These are phyloP conservation scores for Lucilia sericata DNA, from an alignment of 1,140 invertebrate species.

Conservation along the genomic window DNA sequence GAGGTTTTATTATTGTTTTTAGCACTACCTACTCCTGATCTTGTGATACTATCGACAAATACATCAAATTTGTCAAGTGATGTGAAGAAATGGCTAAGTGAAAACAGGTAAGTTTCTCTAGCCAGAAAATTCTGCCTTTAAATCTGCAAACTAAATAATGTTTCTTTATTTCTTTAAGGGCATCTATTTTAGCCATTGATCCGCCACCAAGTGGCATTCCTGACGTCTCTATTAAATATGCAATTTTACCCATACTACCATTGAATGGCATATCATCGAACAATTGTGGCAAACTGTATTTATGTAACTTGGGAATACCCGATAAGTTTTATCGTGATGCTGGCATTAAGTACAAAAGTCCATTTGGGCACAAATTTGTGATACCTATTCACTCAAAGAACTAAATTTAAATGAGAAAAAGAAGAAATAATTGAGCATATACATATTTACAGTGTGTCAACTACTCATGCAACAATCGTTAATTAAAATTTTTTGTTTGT, in stretches of 20 bases:
- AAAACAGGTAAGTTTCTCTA: constrained; percentile 68
- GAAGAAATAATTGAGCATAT: too few relatives aligned
- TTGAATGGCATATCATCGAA: constrained; percentile 73
- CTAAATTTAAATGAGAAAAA: constrained; percentile 47
- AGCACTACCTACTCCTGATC: constrained; percentile 65
- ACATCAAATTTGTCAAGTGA: constrained; percentile 57
- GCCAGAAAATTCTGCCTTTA: background rate
- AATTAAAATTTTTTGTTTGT: too few relatives aligned
- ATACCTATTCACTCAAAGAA: constrained; percentile 83
- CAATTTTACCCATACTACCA: constrained; percentile 81
- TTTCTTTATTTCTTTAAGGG: constrained; percentile 66
- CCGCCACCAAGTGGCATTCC: constrained; percentile 78
- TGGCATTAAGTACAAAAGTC: constrained; percentile 85
- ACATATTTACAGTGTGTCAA: too few relatives aligned
- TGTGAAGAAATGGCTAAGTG: constrained; percentile 75
- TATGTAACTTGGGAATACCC: constrained; percentile 89
- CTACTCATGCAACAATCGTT: too few relatives aligned
- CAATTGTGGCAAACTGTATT: constrained; percentile 81
- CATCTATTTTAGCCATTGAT: constrained; percentile 85
- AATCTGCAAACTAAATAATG: background rate
- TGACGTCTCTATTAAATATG: constrained; percentile 79
- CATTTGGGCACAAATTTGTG: constrained; percentile 89
- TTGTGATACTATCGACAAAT: constrained; percentile 66
- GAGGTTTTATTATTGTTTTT: background rate
- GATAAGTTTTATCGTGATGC: constrained; percentile 80